These are phyloP conservation scores for Petrocephalus zakoni DNA, from an alignment of 2,113 vertebrate species.

Conservation along the genomic window DNA sequence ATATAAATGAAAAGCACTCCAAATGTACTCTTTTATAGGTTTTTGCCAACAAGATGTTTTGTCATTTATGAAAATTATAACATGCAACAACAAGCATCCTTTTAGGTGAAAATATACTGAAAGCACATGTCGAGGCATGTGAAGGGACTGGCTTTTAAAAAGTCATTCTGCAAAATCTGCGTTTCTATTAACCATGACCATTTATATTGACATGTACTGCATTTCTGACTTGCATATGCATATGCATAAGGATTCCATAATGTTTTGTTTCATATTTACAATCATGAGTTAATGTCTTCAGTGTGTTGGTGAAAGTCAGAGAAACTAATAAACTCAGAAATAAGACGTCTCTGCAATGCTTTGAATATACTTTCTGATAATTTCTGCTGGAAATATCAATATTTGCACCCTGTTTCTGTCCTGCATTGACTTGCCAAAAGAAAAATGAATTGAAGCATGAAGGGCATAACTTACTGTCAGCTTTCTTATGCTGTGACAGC, in stretches of 20 bases:
- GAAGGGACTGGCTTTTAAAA: not conserved
- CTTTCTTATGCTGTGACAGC: not conserved
- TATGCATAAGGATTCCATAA: not conserved
- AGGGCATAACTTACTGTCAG: too few species aligned
- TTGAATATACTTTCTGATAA: not conserved
- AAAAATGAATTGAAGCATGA: not conserved
- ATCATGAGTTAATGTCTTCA: not conserved
- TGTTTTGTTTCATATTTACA: not conserved
- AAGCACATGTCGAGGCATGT: not conserved
- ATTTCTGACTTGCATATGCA: not conserved
- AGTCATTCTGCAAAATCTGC: not conserved
- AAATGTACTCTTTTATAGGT: not conserved
- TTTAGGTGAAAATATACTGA: slow-evolving; percentile 6
- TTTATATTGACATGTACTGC: not conserved
- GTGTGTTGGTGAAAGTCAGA: not conserved
- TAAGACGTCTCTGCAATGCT: not conserved
- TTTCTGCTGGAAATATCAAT: not conserved
- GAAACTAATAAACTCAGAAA: not conserved
- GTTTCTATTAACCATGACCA: not conserved
- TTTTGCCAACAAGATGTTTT: not conserved
- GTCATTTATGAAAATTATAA: not conserved
- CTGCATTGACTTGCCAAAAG: not conserved
- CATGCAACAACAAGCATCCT: not conserved
- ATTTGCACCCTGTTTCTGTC: not conserved
- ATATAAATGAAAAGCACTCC: not conserved